Conservation (phyloP, 2,888 invertebrate species). For the Ephialtes manifestator region DNA sequence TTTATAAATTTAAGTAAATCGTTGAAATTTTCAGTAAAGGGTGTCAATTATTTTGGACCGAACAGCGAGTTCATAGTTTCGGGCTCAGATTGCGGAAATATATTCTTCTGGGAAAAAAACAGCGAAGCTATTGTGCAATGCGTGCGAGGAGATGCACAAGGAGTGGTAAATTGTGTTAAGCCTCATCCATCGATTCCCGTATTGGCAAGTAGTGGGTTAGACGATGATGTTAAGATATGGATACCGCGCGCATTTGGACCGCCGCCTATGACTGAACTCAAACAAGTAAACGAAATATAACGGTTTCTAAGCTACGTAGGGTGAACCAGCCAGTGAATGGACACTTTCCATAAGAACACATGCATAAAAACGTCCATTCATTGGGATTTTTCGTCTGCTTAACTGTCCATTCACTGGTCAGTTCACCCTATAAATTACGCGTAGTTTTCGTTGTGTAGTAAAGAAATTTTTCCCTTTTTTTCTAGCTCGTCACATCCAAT, state of each 20-base stretch:
- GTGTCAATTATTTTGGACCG: conserved; percentile 97
- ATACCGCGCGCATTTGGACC: conserved; percentile 90
- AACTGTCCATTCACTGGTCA: too few relatives aligned
- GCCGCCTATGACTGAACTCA: conserved; percentile 70
- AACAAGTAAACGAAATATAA: conserved; percentile 62
- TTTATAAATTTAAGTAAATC: too few relatives aligned
- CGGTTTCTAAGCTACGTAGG: conserved; percentile 16
- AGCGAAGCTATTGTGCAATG: conserved; percentile 96
- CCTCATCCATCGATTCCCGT: conserved; percentile 95
- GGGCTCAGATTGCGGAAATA: conserved; percentile 97
- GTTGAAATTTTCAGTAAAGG: conserved; percentile 93
- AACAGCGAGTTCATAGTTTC: conserved; percentile 96
- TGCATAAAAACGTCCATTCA: too few relatives aligned
- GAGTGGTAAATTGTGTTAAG: conserved; percentile 97
- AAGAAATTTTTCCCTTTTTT: conserved; percentile 24
- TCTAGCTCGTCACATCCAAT: conserved; percentile 74
- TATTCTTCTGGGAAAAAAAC: conserved; percentile 96
- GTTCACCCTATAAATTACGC: too few relatives aligned
- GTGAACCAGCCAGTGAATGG: too few relatives aligned
- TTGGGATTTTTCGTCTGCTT: too few relatives aligned
- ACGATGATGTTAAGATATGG: conserved; percentile 97
- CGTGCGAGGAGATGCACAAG: conserved; percentile 93
- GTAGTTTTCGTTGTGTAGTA: background rate
- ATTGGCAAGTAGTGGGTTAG: conserved; percentile 96
- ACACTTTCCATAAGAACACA: too few relatives aligned